Percentiles rank a stretch among this genome's conserved stretches.
These are phyloP conservation scores for Seriola quinqueradiata DNA, from an alignment of 2,113 vertebrate species.

Conservation along the genomic window DNA sequence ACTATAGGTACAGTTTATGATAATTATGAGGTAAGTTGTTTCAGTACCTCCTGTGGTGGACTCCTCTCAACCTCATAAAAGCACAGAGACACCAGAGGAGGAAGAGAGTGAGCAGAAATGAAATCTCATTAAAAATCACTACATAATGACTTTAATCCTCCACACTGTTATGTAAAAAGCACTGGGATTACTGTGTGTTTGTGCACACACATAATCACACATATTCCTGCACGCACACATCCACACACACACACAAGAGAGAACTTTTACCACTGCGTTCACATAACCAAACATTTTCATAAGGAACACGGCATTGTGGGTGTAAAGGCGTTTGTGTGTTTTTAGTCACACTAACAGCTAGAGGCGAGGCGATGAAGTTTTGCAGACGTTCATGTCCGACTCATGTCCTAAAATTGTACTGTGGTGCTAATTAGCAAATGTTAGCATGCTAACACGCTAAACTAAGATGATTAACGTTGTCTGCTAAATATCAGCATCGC, in stretches of 20 bases:
- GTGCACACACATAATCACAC: too few relatives aligned
- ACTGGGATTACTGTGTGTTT: slow-evolving; percentile 48
- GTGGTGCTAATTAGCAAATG: not conserved
- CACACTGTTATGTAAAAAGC: slow-evolving; percentile 73
- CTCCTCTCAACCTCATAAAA: slow-evolving; percentile 40
- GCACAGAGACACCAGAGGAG: slow-evolving; percentile 15
- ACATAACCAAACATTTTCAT: too few relatives aligned
- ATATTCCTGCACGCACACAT: too few relatives aligned
- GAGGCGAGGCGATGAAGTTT: not conserved
- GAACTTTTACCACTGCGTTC: slow-evolving; percentile 2
- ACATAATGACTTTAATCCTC: slow-evolving; percentile 75
- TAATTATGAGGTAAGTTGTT: slow-evolving; percentile 59
- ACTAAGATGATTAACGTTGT: not conserved
- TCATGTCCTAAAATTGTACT: not conserved
- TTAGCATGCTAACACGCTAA: not conserved
- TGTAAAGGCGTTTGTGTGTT: too few relatives aligned
- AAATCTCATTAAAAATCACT: slow-evolving; percentile 71
- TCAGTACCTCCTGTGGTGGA: slow-evolving; percentile 38
- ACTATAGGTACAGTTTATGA: slow-evolving; percentile 36
- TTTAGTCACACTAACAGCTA: too few relatives aligned
- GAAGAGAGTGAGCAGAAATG: slow-evolving; percentile 16
- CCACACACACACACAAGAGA: not conserved
- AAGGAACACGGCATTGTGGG: too few relatives aligned
- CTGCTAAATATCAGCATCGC: not conserved
- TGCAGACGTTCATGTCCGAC: not conserved